Base-by-base conservation (phyloP, 2,113 vertebrate species). In the Polypterus senegalus region DNA sequence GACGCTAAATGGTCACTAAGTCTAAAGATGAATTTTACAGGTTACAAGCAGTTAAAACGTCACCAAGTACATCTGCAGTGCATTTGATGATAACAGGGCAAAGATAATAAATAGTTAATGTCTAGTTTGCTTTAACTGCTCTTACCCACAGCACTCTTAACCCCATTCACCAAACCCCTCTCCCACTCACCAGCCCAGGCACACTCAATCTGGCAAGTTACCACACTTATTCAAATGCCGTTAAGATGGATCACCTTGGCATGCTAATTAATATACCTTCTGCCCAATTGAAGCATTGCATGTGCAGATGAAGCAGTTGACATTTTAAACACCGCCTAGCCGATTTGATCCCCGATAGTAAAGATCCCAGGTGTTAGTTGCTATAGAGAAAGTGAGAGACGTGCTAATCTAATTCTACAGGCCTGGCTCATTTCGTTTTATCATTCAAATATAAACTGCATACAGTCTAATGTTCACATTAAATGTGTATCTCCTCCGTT, bases 341-440 rank as follows among this genome's bases (percentile, higher is more conserved):
- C 8, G 27, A 49, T 53, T 9, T 9, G 3, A 61, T 61, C 7
- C 43, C 44, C 52, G 44, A 46, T 44, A 54, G 49, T n/a, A 46
- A 56, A 57, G 54, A 63, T 8, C 48, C 47, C 5, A 43, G 46
- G 54, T 44, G 47, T 57, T 56, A 63, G 61, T 62, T 54, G 9
- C 7, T 46, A 46, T 10, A n/a, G 45, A 47, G 54, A 27, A 11
- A 44, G 9, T 43, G 60, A 55, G 11, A 62, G 47, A 49, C 56
- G 49, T 4, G 53, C 46, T 63, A 43, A 54, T 57, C 6, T 56
- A 44, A 52, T 57, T 57, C 45, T 63, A 48, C n/a, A 48, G 54
- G 57, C 27, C 9, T 46, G 46, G 4, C 27, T 27, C 27, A 27
- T 62, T 8, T 57, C 8, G 5, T 43, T 56, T 47, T 63, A 57